A percentile compares a stretch with the other conserved stretches of the same genome.
phyloP scores from a whole-genome alignment of 1,140 invertebrate genomes.

The Sesamia nonagrioides region DNA sequence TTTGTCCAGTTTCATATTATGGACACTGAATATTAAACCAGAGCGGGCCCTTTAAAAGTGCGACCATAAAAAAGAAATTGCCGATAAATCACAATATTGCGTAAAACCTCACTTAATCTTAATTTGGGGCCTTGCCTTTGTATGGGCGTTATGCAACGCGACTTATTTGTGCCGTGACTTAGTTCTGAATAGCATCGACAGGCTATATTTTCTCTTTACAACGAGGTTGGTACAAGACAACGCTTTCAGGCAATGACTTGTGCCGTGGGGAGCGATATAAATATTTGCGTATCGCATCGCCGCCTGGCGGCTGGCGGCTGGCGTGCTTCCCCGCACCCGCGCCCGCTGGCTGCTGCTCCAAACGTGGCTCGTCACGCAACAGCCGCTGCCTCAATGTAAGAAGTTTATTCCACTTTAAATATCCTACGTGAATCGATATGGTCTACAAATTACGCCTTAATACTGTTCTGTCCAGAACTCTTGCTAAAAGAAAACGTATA shows the following conservation, averaged over 20 bases:
- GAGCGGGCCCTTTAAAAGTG: conserved; percentile 17
- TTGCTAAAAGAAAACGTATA: conserved; percentile 4
- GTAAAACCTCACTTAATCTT: conserved; percentile 60
- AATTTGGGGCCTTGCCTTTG: conserved; percentile 55
- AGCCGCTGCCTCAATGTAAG: conserved; percentile 63
- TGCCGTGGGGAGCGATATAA: conserved; percentile 68
- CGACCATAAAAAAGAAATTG: conserved; percentile 38
- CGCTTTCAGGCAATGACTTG: conserved; percentile 82
- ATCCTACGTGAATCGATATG: conserved; percentile 48
- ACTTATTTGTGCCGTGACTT: conserved; percentile 69
- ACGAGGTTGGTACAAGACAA: conserved; percentile 73
- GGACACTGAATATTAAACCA: conserved; percentile 25
- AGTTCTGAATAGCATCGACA: conserved; percentile 73
- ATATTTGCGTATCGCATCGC: conserved; percentile 75
- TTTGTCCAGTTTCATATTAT: conserved; percentile 21
- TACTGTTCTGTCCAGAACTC: background rate
- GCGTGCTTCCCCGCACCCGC: conserved; percentile 50
- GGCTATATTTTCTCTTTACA: conserved; percentile 75
- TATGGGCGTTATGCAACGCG: conserved; percentile 54
- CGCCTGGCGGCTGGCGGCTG: conserved; percentile 51
- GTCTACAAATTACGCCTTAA: conserved; percentile 25
- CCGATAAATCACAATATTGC: conserved; percentile 51
- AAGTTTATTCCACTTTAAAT: conserved; percentile 73
- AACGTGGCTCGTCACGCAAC: conserved; percentile 72
- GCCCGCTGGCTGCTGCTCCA: conserved; percentile 59